Base-by-base conservation (phyloP, 35 echinoderm and acorn worm species). In the Ophioderma brevispina region DNA sequence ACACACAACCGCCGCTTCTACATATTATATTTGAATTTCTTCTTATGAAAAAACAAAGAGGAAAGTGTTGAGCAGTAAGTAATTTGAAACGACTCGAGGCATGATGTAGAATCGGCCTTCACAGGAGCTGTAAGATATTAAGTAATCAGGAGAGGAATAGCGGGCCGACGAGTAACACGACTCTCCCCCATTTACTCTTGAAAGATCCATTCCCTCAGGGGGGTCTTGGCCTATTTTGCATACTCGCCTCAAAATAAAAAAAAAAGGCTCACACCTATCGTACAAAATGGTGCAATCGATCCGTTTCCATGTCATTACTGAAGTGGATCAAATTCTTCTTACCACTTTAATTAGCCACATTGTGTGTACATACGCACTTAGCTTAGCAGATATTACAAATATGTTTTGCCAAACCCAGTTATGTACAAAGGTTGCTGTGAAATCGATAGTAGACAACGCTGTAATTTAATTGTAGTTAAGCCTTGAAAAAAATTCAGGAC, bases 141-240 rank as follows among this genome's bases (percentile, higher is more conserved):
- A 70, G 17, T 70, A 70, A 70, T 70, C 59, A 70, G 59, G 4
- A 18, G 6, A 13, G n/a, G 10, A 2, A 70, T 70, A 25, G 59
- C 59, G n/a, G 2, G n/a, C 3, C 59, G n/a, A 70, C 59, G 59
- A 70, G 59, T 70, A 70, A 70, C 59, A 70, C 59, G 59, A 70
- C 59, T 70, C 59, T 8, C n/a, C 2, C n/a, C 59, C 59, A 70
- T 70, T 70, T 70, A 70, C 28, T 70, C 59, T 3, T 70, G 17
- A 70, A 70, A 6, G 59, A 70, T 70, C 59, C 28, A 70, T 13
- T 8, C 23, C 59, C 59, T 25, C 23, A 2, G n/a, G 23, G 59
- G 59, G 59, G 59, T 70, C 59, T 18, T 70, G 59, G 59, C 59
- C 59, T 70, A 70, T 70, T 70, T n/a, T 70, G 23, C 59, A 70